Conservation (phyloP, 2,113 vertebrate species). For the Lanius ludovicianus region DNA sequence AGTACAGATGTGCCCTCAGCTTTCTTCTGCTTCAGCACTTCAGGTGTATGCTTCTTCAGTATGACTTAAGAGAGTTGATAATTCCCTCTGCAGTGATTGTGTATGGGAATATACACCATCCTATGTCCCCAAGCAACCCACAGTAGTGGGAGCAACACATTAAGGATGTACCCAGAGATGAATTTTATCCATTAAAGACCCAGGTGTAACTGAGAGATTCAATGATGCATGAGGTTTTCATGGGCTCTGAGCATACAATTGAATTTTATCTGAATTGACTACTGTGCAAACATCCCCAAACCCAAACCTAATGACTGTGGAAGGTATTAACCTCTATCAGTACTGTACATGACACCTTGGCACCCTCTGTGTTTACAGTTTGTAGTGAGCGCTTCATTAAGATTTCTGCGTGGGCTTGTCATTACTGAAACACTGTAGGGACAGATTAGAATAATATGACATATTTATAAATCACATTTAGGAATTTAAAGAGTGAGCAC, state of each 20-base stretch:
- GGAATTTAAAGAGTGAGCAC: constrained; percentile 10
- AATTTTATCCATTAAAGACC: not conserved
- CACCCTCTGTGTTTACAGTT: constrained; percentile 20
- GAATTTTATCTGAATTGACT: constrained; percentile 30
- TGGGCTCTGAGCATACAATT: not conserved
- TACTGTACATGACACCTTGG: not conserved
- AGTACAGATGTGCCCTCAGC: not conserved
- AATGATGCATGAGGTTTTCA: not conserved
- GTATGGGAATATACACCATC: too few relatives aligned
- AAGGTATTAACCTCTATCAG: constrained; percentile 16
- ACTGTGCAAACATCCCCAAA: constrained; percentile 4
- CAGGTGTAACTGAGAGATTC: not conserved
- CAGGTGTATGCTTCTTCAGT: not conserved
- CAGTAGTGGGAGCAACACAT: not conserved
- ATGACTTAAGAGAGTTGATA: not conserved
- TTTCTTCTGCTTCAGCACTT: not conserved
- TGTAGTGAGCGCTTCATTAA: constrained; percentile 28
- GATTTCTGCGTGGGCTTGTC: not conserved
- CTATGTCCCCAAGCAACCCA: not conserved
- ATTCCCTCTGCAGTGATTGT: not conserved
- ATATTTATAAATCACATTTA: constrained; percentile 30
- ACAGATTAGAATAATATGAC: constrained; percentile 17
- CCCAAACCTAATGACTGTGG: not conserved
- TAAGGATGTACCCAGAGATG: not conserved
- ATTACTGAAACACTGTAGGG: constrained; percentile 3